Evolutionary conservation across 2,797 vertebrate species (phyloP), one percentile per base, ranked within the genome.

Genomic region (Austrolebias charrua): DNA sequence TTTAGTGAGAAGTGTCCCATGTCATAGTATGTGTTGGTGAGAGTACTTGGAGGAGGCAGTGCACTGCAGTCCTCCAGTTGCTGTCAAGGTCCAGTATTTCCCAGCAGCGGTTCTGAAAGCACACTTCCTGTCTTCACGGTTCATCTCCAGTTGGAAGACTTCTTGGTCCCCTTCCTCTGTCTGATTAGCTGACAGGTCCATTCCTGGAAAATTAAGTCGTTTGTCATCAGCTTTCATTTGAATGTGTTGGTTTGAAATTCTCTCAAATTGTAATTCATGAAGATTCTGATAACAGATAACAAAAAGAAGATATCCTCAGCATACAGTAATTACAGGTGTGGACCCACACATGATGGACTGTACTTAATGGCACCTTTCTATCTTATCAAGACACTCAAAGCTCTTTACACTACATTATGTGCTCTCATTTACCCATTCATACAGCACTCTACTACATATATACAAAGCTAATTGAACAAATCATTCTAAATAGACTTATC

Each of bases 141-240:
- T 95, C 63, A 98, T 96, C 92, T 99, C 97, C 89, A 99, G 75
- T 83, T 99, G 97, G 88, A 97, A 99, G 55, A 97, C 97, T 90
- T 99, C 97, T 81, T 96, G 96, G 88, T 99, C 97, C 0, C 94
- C 93, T 71, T 98, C 97, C 61, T 97, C 96, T 0, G 96, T 94
- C 89, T 99, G 97, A 89, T 99, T 99, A 82, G 97, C 97, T 0
- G 97, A 99, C 60, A 99, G 91, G 81, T 98, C 97, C 84, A 98
- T 96, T 47, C 96, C 96, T 98, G 54, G 38, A 69, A 73, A 76
- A 73, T 69, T 48, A 71, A 49, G 47, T 57, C 69, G 33, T 20
- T 40, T 38, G 53, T 33, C 63, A 68, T 84, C 66, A 85, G 53
- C 3, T 66, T 75, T 66, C 53, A 55, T 54, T 71, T 52, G 1